A percentile compares a stretch with the other conserved stretches of the same genome.
These are phyloP conservation scores for Aspidiotus destructor DNA, from an alignment of 2,888 invertebrate genomes.

Conservation along the genomic window DNA sequence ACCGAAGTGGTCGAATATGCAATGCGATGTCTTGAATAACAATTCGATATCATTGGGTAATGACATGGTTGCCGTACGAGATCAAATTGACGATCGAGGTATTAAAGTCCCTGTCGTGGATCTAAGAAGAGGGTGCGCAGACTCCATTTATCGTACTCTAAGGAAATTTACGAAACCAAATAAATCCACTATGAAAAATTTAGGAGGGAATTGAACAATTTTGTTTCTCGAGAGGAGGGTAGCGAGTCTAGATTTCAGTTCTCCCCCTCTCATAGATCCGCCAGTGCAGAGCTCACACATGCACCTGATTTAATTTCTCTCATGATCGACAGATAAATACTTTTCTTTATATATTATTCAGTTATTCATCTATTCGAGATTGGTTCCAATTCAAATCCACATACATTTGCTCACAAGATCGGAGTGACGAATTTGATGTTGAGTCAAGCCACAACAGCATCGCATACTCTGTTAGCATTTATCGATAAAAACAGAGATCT, in stretches of 20 bases:
- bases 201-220: too few relatives aligned
- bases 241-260: too few relatives aligned
- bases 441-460: conserved; percentile 70
- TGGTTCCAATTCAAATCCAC: conserved; percentile 62
- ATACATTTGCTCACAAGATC: conserved; percentile 63
- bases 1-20: conserved; percentile 75
- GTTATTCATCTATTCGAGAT: conserved; percentile 80
- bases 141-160: too few relatives aligned
- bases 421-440: conserved; percentile 72
- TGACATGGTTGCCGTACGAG: conserved; percentile 77
- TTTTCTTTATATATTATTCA: conserved; percentile 41
- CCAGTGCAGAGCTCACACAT: too few relatives aligned
- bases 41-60: conserved; percentile 71
- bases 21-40: conserved; percentile 67
- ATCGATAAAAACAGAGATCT: conserved; percentile 83
- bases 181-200: too few relatives aligned
- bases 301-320: too few relatives aligned
- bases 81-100: conserved; percentile 75
- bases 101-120: conserved; percentile 35
- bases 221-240: too few relatives aligned
- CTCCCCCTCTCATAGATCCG: too few relatives aligned
- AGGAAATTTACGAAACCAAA: background rate
- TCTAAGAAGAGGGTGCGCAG: too few relatives aligned
- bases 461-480: conserved; percentile 73
- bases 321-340: too few relatives aligned